Conservation (phyloP, 2,797 vertebrate species). For the Monodelphis domestica region DNA sequence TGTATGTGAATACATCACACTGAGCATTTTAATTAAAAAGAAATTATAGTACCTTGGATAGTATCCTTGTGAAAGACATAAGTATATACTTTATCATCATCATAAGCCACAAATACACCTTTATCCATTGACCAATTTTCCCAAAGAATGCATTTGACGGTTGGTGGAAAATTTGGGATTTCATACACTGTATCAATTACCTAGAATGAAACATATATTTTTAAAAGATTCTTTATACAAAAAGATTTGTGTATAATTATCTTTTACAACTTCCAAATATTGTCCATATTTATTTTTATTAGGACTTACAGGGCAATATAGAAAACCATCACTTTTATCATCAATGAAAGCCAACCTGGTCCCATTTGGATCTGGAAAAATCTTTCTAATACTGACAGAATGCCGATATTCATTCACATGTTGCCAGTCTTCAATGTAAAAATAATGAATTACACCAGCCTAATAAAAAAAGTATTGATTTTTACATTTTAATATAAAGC, state of each 20-base stretch:
- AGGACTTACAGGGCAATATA: conserved; percentile 89
- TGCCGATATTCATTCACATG: conserved; percentile 91
- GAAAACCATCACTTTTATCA: conserved; percentile 92
- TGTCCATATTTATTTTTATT: background rate
- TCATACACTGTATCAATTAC: conserved; percentile 88
- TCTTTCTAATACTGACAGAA: conserved; percentile 89
- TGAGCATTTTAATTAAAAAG: background rate
- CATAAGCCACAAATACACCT: conserved; percentile 91
- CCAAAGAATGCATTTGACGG: conserved; percentile 93
- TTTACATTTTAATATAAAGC: background rate
- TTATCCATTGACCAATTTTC: conserved; percentile 92
- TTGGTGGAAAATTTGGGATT: conserved; percentile 92
- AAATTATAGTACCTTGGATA: conserved; percentile 89
- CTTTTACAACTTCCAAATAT: background rate
- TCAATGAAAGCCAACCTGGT: conserved; percentile 92
- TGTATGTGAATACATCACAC: background rate
- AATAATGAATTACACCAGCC: conserved; percentile 90
- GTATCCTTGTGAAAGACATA: conserved; percentile 92
- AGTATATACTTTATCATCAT: conserved; percentile 93
- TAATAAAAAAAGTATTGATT: conserved; percentile 72
- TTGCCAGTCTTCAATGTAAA: conserved; percentile 94
- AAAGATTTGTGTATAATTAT: background rate
- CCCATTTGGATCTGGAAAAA: conserved; percentile 92
- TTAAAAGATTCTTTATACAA: background rate
- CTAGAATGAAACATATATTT: conserved; percentile 77